Conservation (phyloP, 1,140 invertebrate genomes). For the Bombus pascuorum region DNA sequence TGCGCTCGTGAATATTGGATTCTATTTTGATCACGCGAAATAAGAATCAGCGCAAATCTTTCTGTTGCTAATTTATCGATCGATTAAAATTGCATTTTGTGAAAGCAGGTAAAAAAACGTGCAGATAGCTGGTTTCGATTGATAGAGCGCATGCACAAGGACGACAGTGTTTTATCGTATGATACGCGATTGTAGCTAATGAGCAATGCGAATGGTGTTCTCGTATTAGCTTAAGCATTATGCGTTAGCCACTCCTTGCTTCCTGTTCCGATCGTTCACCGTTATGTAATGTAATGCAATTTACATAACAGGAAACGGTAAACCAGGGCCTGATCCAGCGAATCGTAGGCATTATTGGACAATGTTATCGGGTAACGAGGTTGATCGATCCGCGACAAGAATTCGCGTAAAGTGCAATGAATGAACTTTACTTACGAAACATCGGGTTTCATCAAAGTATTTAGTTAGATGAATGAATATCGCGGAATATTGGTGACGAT, state of each 20-base stretch:
- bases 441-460: neutral
- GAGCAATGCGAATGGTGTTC: constrained; percentile 6
- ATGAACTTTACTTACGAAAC: neutral
- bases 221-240: constrained; percentile 39
- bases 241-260: constrained; percentile 50
- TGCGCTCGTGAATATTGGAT: no score
- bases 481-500: no score
- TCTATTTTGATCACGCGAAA: no score
- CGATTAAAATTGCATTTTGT: neutral
- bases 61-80: no score
- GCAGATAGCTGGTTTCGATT: neutral
- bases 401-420: neutral
- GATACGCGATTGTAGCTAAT: constrained; percentile 9
- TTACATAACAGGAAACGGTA: constrained; percentile 67
- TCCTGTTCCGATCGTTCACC: constrained; percentile 50
- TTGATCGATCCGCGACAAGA: neutral
- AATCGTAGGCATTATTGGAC: constrained; percentile 12
- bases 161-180: neutral
- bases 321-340: constrained; percentile 3
- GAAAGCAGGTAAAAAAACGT: neutral
- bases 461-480: no score
- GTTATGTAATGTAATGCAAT: constrained; percentile 66
- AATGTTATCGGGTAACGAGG: constrained; percentile 20
- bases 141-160: neutral
- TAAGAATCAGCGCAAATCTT: no score